Conservation (phyloP, 1,140 invertebrate genomes). For the Saccostrea cuccullata region DNA sequence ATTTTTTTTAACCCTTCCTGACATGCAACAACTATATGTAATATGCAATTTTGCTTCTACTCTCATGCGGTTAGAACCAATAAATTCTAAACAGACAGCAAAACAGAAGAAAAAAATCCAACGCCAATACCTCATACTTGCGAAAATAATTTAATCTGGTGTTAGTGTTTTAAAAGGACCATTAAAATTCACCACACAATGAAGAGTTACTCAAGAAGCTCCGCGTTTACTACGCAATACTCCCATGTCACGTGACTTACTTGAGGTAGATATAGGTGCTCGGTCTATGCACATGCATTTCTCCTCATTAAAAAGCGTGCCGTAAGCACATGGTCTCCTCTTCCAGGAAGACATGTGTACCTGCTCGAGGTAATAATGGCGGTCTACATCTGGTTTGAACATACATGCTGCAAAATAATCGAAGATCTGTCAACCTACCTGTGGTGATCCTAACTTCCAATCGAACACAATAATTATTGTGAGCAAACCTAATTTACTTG, state of each 20-base stretch:
- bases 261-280: constrained; percentile 26
- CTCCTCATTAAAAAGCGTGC: constrained; percentile 19
- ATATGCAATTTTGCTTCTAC: background rate
- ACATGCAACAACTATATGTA: no score
- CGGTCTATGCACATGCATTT: constrained; percentile 26
- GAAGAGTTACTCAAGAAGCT: background rate
- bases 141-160: background rate
- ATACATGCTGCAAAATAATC: constrained; percentile 26
- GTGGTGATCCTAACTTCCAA: background rate
- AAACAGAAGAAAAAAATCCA: background rate
- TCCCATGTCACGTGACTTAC: background rate
- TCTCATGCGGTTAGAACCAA: background rate
- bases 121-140: background rate
- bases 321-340: background rate
- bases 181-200: background rate
- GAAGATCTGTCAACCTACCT: constrained; percentile 15
- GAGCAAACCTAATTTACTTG: background rate
- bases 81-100: background rate
- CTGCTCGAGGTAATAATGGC: constrained; percentile 11
- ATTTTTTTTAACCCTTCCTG: no score
- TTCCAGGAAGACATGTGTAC: constrained; percentile 16
- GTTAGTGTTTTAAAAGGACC: background rate
- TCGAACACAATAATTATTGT: background rate
- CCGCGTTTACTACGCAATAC: background rate
- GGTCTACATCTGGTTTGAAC: constrained; percentile 20